These are phyloP conservation scores for Saxidomus purpurata DNA, from an alignment of 1,140 invertebrate species.

Conservation along the genomic window DNA sequence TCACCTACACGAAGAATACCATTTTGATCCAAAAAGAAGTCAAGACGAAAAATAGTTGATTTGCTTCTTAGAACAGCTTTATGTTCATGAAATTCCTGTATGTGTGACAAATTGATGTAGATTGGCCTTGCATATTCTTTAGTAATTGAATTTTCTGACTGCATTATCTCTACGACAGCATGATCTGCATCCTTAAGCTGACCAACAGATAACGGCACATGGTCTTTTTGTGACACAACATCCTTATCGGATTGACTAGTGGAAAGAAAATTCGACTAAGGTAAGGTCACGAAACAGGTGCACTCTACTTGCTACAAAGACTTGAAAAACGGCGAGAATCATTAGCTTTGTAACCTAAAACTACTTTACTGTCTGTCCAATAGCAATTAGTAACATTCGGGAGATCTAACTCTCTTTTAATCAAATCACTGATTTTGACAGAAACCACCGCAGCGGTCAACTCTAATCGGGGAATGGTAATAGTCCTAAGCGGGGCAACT, in stretches of 20 bases:
- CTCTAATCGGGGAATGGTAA: conserved; percentile 66
- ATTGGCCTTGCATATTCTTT: background rate
- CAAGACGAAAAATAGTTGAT: background rate
- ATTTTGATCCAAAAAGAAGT: background rate
- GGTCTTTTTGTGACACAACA: background rate
- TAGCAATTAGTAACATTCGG: conserved; percentile 1
- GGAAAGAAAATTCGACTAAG: background rate
- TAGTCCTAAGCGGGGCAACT: conserved; percentile 63
- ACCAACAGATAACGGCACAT: background rate
- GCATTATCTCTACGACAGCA: background rate
- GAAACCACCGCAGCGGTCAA: conserved; percentile 60
- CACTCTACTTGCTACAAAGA: conserved; percentile 62
- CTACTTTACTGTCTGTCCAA: conserved; percentile 65
- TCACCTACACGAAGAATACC: background rate
- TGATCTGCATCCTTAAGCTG: background rate
- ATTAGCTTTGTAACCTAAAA: conserved; percentile 68
- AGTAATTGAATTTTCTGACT: background rate
- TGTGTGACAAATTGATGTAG: background rate
- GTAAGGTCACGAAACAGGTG: conserved; percentile 9
- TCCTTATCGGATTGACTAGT: background rate
- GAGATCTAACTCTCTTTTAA: conserved; percentile 54
- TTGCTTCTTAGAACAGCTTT: background rate
- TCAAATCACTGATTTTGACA: conserved; percentile 39
- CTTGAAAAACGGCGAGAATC: conserved; percentile 55
- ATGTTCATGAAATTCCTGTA: background rate